Evolutionary conservation across 2,888 invertebrate species (phyloP), one percentile per base, ranked within the genome.

Genomic region (Ennomos quercinarius): DNA sequence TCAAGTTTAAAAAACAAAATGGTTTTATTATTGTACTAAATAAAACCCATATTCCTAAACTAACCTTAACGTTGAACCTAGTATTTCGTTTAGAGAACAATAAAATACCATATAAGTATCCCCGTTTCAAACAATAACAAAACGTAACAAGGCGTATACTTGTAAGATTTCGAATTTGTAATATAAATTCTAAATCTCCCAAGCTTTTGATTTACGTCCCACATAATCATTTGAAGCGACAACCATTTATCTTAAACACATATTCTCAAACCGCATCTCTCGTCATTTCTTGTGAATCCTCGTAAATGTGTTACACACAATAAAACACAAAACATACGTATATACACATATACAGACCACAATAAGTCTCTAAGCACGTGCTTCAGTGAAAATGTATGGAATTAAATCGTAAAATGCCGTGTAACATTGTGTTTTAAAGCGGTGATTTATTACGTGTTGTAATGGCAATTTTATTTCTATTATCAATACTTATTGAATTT

Each of bases 371-470:
- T 69, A 68, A 73, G 70, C 58, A 72, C 74, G 70, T 63, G 68
- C 73, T 72, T 67, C 60, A 68, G 67, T 59, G 64, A 58, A 68
- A 73, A 76, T 68, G 69, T 76, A 68, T 64, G 72, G 69, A 77
- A 78, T 78, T 75, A 76, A 76, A 78, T 77, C 74, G 78, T 77
- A 77, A 78, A 78, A 75, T 67, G 63, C 49, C 54, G 64, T 47
- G 64, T 64, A 67, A 76, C 76, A 75, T 72, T 76, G 76, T 78
- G 64, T 74, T 76, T 69, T 65, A 56, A 47, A 62, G 13, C 37
- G 57, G 41, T 2, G 37, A 35, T 11, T 27, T 51, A 71, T 72
- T 73, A 70, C 67, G 63, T 74, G 47, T 72, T 2, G 9, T 9
- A 13, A 69, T 61, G 39, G 60, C 17, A 9, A 63, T 27, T 6